Evolutionary conservation across 92 coral and sea anemone species (phyloP), one percentile per base, ranked within the genome.

Genomic region (Zoanthus solanderi): DNA sequence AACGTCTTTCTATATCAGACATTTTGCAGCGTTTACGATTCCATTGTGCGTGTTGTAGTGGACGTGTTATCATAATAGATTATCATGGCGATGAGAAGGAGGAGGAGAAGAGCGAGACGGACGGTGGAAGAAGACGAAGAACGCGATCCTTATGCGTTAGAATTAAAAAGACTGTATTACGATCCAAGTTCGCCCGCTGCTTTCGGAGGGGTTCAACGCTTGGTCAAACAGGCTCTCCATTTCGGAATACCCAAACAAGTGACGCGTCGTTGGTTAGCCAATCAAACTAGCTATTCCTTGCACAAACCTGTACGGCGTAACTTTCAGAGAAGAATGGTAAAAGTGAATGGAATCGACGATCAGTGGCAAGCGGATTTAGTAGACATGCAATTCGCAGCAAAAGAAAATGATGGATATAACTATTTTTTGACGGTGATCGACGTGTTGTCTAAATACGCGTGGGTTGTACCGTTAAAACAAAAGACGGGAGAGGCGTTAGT

Each of bases 361-460:
- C 75, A 69, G 45, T 69, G 75, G 75, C 56, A 12, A 47, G 8
- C 5, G 5, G 52, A 47, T 47, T 47, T 47, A 8, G 52, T 47
- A 4, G 52, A 47, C 52, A 47, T 47, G 52, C 4, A 8, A 4
- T 47, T 47, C 52, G 52, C 52, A 8, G 52, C 52, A 47, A 47
- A 8, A 4, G 5, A 47, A 47, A 47, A 47, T 8, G 52, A 47
- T 0, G 52, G 52, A 47, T 4, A 4, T 47, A 4, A 47, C 52
- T 47, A 4, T 0, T 8, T 47, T 47, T 37, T 87, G 0, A 71
- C 75, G 1, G 58, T 37, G 1, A 87, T 87, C 11, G 90, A 87
- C 46, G 56, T 76, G 13, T 61, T 87, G 5, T 87, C 90, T 15
- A 87, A 87, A 23, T 87, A 78, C 15, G 90, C 86, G 8, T 87